Evolutionary conservation across 2,113 vertebrate genomes (phyloP).

Genomic region (Peromyscus leucopus): DNA sequence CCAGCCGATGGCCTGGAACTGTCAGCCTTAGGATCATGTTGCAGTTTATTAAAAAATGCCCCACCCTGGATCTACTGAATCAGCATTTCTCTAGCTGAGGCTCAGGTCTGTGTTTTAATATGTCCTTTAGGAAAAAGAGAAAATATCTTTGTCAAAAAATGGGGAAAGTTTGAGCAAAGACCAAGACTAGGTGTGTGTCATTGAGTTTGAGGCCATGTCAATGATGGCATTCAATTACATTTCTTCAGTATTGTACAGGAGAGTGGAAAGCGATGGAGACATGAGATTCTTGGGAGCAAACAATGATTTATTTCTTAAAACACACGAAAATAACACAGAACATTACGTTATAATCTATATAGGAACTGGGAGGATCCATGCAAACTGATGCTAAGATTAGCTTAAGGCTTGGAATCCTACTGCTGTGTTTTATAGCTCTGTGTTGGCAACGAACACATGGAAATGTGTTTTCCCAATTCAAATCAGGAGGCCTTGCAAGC

Average conservation of each 20-base stretch:
- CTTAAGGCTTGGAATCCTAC: slow-evolving; percentile 21
- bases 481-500: slow-evolving; percentile 30
- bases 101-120: background rate
- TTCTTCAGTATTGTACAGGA: background rate
- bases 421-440: background rate
- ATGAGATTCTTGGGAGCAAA: background rate
- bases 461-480: slow-evolving; percentile 63
- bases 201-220: background rate
- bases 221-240: background rate
- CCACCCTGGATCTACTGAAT: background rate
- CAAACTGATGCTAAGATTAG: slow-evolving; percentile 40
- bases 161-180: slow-evolving; percentile 19
- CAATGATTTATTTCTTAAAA: background rate
- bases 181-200: slow-evolving; percentile 2
- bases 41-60: background rate
- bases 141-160: background rate
- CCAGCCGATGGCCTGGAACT: background rate
- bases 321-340: slow-evolving; percentile 3
- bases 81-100: background rate
- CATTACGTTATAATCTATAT: background rate
- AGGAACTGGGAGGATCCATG: background rate
- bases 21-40: background rate
- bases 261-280: slow-evolving; percentile 10
- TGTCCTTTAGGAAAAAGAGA: background rate
- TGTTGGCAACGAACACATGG: slow-evolving; percentile 54